These are phyloP conservation scores for Thysanoteuthis rhombus DNA, from an alignment of 2,888 invertebrate species.

Conservation along the genomic window DNA sequence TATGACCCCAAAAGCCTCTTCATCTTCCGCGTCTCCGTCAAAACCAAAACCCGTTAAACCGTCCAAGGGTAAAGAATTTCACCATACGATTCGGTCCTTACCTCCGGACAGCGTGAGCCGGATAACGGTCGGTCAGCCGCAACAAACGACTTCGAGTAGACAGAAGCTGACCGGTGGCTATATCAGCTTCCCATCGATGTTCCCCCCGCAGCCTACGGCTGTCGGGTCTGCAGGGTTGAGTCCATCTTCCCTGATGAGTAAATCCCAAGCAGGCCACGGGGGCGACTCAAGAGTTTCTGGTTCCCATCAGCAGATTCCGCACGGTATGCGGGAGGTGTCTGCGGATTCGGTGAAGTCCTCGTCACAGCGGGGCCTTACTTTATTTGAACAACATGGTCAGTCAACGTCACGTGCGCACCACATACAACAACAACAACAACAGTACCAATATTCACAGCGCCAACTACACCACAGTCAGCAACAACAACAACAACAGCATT, in stretches of 20 bases:
- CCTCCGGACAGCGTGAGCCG: not conserved
- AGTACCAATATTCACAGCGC: slow-evolving; percentile 23
- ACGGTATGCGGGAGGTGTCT: not conserved
- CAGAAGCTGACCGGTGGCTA: not conserved
- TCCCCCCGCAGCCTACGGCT: not conserved
- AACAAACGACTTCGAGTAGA: not conserved
- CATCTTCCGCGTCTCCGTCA: not conserved
- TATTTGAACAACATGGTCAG: not conserved
- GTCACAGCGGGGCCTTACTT: slow-evolving; percentile 14
- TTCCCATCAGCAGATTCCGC: slow-evolving; percentile 1
- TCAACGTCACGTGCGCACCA: not conserved
- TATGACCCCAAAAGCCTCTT: not conserved
- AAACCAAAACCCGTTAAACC: slow-evolving; percentile 20
- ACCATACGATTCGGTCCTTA: not conserved
- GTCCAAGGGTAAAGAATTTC: slow-evolving; percentile 28
- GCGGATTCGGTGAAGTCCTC: slow-evolving; percentile 20
- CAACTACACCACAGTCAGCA: slow-evolving; percentile 32
- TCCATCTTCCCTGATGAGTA: not conserved
- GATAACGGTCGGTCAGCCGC: not conserved
- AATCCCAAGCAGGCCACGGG: not conserved
- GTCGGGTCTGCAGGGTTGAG: not conserved
- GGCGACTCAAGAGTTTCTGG: not conserved
- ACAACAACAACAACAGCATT: slow-evolving; percentile 33
- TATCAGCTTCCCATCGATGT: slow-evolving; percentile 12
- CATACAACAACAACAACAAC: slow-evolving; percentile 24